Evolutionary conservation across 2,888 invertebrate genomes (phyloP).

Genomic region (Ectropis crepuscularia): DNA sequence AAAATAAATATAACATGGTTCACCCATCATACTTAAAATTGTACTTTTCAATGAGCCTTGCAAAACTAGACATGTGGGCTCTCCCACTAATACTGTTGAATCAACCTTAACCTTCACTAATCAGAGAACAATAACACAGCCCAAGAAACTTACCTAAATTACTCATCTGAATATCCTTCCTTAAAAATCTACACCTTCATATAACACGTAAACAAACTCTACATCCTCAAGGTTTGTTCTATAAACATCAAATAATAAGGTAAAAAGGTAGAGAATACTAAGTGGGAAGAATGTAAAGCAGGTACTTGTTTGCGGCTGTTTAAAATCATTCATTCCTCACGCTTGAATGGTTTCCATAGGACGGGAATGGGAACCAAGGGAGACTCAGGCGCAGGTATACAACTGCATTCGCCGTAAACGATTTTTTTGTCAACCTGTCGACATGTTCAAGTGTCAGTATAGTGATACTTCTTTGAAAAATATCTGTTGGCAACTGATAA

Average conservation of each 20-base stretch:
- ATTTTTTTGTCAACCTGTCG: slow-evolving; percentile 60
- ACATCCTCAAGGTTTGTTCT: slow-evolving; percentile 32
- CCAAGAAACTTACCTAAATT: not conserved
- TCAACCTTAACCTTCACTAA: slow-evolving; percentile 36
- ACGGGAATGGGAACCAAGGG: slow-evolving; percentile 62
- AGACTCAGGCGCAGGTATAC: slow-evolving; percentile 77
- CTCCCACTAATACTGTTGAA: slow-evolving; percentile 30
- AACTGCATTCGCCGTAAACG: slow-evolving; percentile 52
- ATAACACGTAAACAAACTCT: slow-evolving; percentile 28
- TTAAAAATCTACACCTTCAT: slow-evolving; percentile 15
- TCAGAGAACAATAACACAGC: slow-evolving; percentile 15
- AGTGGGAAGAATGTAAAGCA: slow-evolving; percentile 64
- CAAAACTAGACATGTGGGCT: slow-evolving; percentile 33
- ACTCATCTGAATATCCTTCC: slow-evolving; percentile 12
- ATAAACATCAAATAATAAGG: slow-evolving; percentile 44
- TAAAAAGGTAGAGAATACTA: slow-evolving; percentile 45
- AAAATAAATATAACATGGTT: too few species aligned
- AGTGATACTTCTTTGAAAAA: slow-evolving; percentile 20
- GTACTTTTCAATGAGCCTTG: slow-evolving; percentile 19
- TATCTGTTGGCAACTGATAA: not conserved
- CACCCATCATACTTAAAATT: not conserved
- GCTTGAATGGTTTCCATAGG: slow-evolving; percentile 70
- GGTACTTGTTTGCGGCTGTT: slow-evolving; percentile 65
- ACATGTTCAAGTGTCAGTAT: slow-evolving; percentile 48
- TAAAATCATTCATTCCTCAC: slow-evolving; percentile 73